A percentile compares a stretch with the other conserved stretches of the same genome.
Conservation (phyloP, 2,113 vertebrate species). For the Xiphophorus couchianus region DNA sequence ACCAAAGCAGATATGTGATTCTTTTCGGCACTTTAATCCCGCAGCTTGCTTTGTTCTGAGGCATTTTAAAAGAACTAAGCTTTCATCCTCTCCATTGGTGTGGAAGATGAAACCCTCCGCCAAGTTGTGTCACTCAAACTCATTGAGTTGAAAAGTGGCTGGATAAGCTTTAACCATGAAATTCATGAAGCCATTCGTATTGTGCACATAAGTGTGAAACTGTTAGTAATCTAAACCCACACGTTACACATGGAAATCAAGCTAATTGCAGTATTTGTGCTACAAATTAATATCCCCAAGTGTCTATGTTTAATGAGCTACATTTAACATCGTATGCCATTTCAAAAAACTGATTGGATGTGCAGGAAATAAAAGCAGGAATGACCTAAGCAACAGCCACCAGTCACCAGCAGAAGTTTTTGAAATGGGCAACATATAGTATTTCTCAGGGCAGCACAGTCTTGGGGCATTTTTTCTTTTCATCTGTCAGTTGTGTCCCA, state of each 20-base stretch:
- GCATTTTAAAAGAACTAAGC: slow-evolving; percentile 56
- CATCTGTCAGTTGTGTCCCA: not conserved
- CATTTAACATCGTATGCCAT: not conserved
- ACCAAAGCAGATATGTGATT: slow-evolving; percentile 53
- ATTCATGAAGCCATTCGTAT: slow-evolving; percentile 37
- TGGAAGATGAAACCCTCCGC: slow-evolving; percentile 57
- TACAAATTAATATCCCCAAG: not conserved
- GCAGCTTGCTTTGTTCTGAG: slow-evolving; percentile 39
- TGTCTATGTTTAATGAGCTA: not conserved
- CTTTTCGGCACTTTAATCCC: slow-evolving; percentile 59
- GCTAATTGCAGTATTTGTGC: not conserved
- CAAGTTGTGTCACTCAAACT: slow-evolving; percentile 44
- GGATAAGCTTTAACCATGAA: slow-evolving; percentile 32
- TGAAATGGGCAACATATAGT: not conserved
- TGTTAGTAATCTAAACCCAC: not conserved
- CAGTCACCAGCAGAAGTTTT: not conserved
- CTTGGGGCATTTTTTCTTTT: not conserved
- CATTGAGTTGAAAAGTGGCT: slow-evolving; percentile 56
- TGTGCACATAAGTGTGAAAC: slow-evolving; percentile 27
- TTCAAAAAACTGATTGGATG: not conserved
- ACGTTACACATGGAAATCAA: not conserved
- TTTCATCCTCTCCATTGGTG: slow-evolving; percentile 46
- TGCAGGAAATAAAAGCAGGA: not conserved
- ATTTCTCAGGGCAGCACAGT: not conserved
- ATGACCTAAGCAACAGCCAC: not conserved